Evolutionary conservation across 2,888 invertebrate genomes (phyloP).

Genomic region (Podabrus alpinus): DNA sequence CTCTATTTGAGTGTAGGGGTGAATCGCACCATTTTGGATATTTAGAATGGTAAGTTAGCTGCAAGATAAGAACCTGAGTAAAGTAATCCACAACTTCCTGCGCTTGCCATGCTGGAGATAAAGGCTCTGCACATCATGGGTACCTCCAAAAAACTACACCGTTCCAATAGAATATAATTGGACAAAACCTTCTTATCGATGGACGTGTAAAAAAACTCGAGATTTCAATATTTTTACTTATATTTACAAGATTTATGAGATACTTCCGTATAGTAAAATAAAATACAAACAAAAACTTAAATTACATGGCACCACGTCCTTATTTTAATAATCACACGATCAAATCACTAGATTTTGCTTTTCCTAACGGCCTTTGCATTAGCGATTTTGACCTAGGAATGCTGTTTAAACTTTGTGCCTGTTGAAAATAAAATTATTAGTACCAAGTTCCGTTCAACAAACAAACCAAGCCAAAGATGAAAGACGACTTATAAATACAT

Average conservation of each 20-base stretch:
- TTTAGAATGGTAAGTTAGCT: too few relatives aligned
- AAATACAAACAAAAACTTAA: background rate
- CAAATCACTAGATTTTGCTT: constrained; percentile 48
- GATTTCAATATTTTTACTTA: background rate
- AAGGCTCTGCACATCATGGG: too few relatives aligned
- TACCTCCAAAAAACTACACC: too few relatives aligned
- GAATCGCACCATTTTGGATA: too few relatives aligned
- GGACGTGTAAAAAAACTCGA: background rate
- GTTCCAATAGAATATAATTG: too few relatives aligned
- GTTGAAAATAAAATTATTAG: constrained; percentile 37
- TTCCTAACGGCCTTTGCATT: constrained; percentile 47
- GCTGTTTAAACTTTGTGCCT: constrained; percentile 52
- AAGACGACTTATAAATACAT: constrained; percentile 45
- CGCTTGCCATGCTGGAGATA: too few relatives aligned
- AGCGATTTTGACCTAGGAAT: constrained; percentile 51
- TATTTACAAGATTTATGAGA: background rate
- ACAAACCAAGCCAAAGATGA: background rate
- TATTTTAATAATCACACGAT: constrained; percentile 35
- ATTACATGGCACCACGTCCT: background rate
- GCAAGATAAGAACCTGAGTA: too few relatives aligned
- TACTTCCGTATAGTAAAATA: background rate
- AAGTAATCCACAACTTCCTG: too few relatives aligned
- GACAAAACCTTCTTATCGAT: background rate
- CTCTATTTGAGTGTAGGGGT: too few relatives aligned
- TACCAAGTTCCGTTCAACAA: background rate